phyloP scores from a whole-genome alignment of 2,113 vertebrate species.

The Formicarius rufipectus region DNA sequence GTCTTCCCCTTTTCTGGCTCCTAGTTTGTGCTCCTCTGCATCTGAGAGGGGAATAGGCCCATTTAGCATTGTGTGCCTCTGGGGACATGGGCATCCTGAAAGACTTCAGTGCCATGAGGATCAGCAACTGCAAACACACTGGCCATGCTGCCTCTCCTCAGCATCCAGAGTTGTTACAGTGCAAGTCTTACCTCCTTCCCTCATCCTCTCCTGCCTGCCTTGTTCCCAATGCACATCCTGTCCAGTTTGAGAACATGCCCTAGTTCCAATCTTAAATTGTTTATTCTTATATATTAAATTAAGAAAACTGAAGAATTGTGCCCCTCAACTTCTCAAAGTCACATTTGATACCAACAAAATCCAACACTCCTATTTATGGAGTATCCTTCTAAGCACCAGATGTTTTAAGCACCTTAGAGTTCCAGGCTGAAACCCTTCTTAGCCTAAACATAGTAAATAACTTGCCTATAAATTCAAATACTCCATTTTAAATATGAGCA shows the following conservation, averaged over 20 bases:
- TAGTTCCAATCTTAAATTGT: not conserved
- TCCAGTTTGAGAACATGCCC: not conserved
- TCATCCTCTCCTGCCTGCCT: not conserved
- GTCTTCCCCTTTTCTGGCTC: not conserved
- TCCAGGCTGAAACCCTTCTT: constrained; percentile 64
- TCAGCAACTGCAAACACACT: not conserved
- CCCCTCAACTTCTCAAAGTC: constrained; percentile 47
- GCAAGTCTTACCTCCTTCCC: not conserved
- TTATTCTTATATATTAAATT: not conserved
- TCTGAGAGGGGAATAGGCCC: not conserved
- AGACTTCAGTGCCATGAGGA: not conserved
- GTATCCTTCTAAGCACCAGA: constrained; percentile 52
- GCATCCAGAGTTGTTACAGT: not conserved
- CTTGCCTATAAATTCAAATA: constrained; percentile 57
- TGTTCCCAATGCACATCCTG: rapidly evolving
- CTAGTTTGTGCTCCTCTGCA: not conserved
- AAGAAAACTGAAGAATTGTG: constrained; percentile 18
- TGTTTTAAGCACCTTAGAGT: constrained; percentile 72
- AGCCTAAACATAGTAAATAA: constrained; percentile 72
- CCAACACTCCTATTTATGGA: constrained; percentile 57
- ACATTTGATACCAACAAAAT: constrained; percentile 50
- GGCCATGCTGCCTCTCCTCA: not conserved
- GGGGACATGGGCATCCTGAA: not conserved
- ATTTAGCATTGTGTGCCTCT: not conserved
- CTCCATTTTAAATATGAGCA: constrained; percentile 70